Conservation (phyloP, 2,113 vertebrate genomes). For the Sinocyclocheilus anshuiensis region DNA sequence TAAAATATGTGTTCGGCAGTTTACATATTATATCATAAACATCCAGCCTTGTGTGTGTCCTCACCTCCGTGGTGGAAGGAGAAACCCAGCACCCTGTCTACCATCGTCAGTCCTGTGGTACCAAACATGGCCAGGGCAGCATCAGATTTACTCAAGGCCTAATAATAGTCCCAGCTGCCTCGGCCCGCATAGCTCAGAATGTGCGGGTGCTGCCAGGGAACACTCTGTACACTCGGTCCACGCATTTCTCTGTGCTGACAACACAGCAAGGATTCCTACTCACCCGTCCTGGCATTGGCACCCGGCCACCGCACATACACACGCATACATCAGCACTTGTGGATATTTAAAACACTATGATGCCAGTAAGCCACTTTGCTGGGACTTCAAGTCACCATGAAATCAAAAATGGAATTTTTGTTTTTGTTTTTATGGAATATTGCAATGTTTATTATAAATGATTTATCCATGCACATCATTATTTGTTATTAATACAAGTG, state of each 20-base stretch:
- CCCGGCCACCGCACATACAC: constrained; percentile 8
- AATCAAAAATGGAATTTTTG: background rate
- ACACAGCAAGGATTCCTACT: constrained; percentile 28
- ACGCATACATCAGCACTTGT: constrained; percentile 4
- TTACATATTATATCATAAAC: constrained; percentile 7
- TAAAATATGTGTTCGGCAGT: background rate
- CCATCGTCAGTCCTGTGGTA: constrained; percentile 22
- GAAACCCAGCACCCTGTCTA: constrained; percentile 29
- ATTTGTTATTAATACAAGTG: background rate
- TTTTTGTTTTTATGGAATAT: background rate
- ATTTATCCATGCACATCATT: background rate
- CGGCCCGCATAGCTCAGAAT: constrained; percentile 28
- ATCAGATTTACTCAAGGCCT: constrained; percentile 33
- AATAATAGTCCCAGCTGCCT: constrained; percentile 54
- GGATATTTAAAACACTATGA: constrained; percentile 16
- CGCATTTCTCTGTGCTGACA: constrained; percentile 35
- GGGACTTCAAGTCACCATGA: background rate
- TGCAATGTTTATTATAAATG: background rate
- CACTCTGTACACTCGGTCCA: constrained; percentile 52
- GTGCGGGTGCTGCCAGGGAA: constrained; percentile 48
- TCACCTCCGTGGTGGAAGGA: constrained; percentile 1
- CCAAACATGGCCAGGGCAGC: constrained; percentile 58
- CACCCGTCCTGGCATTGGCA: constrained; percentile 5
- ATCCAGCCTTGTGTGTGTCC: background rate
- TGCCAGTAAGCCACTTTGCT: background rate